Percentiles rank a stretch among this genome's conserved stretches.
phyloP scores from a whole-genome alignment of 2,888 invertebrate genomes.

The Pollenia amentaria region DNA sequence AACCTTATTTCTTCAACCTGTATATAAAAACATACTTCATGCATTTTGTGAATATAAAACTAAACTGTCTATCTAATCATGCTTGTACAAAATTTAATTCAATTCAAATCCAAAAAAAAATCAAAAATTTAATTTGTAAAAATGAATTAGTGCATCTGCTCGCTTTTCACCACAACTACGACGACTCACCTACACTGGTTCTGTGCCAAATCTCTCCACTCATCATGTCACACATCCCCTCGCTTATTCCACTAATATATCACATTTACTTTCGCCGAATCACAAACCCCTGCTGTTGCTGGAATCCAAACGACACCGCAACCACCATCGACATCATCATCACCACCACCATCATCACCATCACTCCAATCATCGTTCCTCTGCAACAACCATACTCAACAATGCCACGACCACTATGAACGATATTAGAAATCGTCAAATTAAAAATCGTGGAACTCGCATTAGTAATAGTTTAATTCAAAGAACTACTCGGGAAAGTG shows the following conservation, averaged over 20 bases:
- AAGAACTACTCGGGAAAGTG: constrained; percentile 83
- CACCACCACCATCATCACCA: constrained; percentile 75
- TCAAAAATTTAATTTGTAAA: constrained; percentile 39
- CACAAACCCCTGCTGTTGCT: constrained; percentile 80
- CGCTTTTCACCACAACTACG: constrained; percentile 82
- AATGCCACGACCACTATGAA: constrained; percentile 62
- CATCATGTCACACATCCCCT: constrained; percentile 76
- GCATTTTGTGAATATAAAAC: constrained; percentile 28
- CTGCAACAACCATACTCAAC: constrained; percentile 70
- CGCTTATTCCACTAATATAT: constrained; percentile 78
- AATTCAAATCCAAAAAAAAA: constrained; percentile 42
- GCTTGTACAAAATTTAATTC: constrained; percentile 51
- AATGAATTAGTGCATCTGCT: constrained; percentile 80
- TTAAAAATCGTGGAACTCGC: constrained; percentile 79
- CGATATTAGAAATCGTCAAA: constrained; percentile 80
- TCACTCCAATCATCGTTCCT: constrained; percentile 76
- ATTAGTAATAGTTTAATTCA: constrained; percentile 83
- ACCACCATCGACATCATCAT: constrained; percentile 79
- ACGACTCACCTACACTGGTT: constrained; percentile 86
- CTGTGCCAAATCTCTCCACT: constrained; percentile 86
- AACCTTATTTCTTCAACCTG: constrained; percentile 21
- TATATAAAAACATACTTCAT: constrained; percentile 29
- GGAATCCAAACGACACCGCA: constrained; percentile 78
- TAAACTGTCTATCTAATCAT: constrained; percentile 61
- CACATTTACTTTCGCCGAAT: constrained; percentile 82